Percentiles rank a stretch among this genome's conserved stretches.
phyloP scores from a whole-genome alignment of 2,113 vertebrate species.

The Eidolon helvum region DNA sequence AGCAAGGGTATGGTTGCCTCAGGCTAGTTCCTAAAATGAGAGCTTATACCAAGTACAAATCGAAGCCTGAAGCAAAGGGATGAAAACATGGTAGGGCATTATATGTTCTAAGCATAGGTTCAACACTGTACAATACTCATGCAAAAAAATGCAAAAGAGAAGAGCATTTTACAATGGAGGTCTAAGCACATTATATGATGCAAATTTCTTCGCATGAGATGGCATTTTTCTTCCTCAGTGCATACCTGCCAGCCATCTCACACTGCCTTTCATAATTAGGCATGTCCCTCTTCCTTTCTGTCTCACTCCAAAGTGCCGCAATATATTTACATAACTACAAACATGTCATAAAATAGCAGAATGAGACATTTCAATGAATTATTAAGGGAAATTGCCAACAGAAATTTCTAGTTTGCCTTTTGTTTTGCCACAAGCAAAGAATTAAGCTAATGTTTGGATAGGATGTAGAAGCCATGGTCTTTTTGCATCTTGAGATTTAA shows the following conservation, averaged over 20 bases:
- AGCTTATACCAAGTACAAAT: background rate
- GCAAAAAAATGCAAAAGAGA: background rate
- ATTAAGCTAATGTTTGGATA: background rate
- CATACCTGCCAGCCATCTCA: background rate
- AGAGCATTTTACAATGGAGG: background rate
- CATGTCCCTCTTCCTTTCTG: background rate
- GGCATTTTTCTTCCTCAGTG: background rate
- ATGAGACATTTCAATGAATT: background rate
- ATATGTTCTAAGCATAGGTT: background rate
- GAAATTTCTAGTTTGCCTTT: background rate
- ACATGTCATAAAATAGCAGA: background rate
- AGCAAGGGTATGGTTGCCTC: background rate
- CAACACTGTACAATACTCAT: background rate
- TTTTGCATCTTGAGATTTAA: background rate
- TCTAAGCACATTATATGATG: background rate
- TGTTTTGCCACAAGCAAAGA: constrained; percentile 2
- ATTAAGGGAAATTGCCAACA: background rate
- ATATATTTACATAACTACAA: background rate
- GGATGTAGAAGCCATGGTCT: background rate
- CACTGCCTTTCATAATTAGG: background rate
- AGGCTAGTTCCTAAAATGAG: background rate
- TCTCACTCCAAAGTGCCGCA: background rate
- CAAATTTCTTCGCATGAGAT: background rate
- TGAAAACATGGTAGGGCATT: background rate
- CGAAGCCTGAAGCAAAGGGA: background rate